phyloP scores from a whole-genome alignment of 2,888 invertebrate genomes.

The Stenodema calcarata region DNA sequence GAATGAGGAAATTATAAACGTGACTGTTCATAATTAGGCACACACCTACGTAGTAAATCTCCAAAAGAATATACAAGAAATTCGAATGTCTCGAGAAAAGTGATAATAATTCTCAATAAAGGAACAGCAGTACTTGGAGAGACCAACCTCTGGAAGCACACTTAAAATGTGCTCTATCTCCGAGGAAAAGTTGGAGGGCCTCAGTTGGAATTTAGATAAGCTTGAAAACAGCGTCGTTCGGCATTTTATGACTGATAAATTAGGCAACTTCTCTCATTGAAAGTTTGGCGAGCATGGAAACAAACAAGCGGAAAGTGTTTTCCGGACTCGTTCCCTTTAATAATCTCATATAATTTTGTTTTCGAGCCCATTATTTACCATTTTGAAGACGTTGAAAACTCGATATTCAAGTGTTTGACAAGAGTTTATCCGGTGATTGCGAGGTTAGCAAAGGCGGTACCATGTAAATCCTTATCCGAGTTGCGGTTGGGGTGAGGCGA shows the following conservation, averaged over 20 bases:
- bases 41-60: too few relatives aligned
- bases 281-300: background rate
- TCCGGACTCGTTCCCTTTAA: background rate
- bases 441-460: too few relatives aligned
- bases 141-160: background rate
- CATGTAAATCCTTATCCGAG: too few relatives aligned
- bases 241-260: slow-evolving; percentile 25
- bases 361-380: background rate
- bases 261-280: slow-evolving; percentile 1
- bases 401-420: too few relatives aligned
- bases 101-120: background rate
- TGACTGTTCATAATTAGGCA: too few relatives aligned
- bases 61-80: background rate
- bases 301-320: background rate
- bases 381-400: background rate
- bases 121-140: background rate
- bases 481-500: too few relatives aligned
- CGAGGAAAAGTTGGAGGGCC: background rate
- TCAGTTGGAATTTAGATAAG: background rate
- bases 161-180: background rate
- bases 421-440: too few relatives aligned
- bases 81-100: background rate
- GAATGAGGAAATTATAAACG: too few relatives aligned
- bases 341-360: background rate
- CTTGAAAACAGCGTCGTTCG: background rate